Conservation (phyloP, 2,888 invertebrate species). For the Cryptocheilus praepositus region DNA sequence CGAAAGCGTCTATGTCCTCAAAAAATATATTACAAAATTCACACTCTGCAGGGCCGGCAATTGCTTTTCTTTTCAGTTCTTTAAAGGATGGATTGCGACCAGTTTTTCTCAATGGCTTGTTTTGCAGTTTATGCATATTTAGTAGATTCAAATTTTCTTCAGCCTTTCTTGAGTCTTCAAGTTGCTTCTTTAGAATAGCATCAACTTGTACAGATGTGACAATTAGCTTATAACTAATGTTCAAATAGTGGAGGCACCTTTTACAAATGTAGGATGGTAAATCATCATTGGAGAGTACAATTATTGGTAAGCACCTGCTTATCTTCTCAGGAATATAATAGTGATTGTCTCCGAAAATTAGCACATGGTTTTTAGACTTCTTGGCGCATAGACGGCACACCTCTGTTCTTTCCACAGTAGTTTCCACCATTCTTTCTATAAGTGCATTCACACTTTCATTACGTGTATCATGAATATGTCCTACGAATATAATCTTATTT, state of each 20-base stretch:
- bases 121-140: not conserved
- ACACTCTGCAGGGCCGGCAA: conserved; percentile 46
- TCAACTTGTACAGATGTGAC: conserved; percentile 48
- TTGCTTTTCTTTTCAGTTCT: conserved; percentile 25
- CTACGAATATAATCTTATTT: too few relatives aligned
- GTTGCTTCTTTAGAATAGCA: conserved; percentile 37
- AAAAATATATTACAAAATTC: conserved; percentile 51
- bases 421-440: not conserved
- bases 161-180: conserved; percentile 13
- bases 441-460: not conserved
- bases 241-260: conserved; percentile 50
- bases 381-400: conserved; percentile 35
- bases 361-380: conserved; percentile 13
- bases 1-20: conserved; percentile 46
- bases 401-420: not conserved
- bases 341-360: conserved; percentile 35
- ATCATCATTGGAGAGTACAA: conserved; percentile 45
- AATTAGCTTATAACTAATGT: conserved; percentile 56
- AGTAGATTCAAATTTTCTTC: not conserved
- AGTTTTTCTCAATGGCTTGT: not conserved
- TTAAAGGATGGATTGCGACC: conserved; percentile 10
- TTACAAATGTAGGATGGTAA: conserved; percentile 53
- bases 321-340: conserved; percentile 36
- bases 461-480: too few relatives aligned
- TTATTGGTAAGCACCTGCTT: conserved; percentile 43